Conservation (phyloP, 2,797 vertebrate genomes). For the Champsocephalus gunnari region DNA sequence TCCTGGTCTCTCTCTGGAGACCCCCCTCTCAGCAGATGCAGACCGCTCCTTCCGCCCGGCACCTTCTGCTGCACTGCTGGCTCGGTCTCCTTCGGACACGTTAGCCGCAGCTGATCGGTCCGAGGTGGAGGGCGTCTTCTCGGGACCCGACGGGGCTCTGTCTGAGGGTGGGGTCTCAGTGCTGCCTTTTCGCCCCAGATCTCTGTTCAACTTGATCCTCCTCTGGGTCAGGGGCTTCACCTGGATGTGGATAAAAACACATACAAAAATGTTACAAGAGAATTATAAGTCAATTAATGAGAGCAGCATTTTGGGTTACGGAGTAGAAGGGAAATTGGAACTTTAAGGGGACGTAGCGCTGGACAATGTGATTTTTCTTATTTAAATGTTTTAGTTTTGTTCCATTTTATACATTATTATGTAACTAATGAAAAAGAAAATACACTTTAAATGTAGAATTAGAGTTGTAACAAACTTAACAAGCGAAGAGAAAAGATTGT, state of each 20-base stretch:
- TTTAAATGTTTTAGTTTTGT: background rate
- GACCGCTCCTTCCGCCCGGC: constrained; percentile 64
- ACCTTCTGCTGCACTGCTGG: constrained; percentile 75
- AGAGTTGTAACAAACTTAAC: too few relatives aligned
- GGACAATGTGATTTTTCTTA: too few relatives aligned
- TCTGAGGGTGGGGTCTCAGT: constrained; percentile 75
- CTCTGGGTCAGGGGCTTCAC: constrained; percentile 85
- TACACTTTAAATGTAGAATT: background rate
- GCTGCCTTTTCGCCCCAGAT: constrained; percentile 93
- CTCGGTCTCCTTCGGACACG: constrained; percentile 55
- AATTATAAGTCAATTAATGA: background rate
- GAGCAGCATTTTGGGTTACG: background rate
- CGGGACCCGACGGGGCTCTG: constrained; percentile 37
- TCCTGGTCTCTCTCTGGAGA: constrained; percentile 62
- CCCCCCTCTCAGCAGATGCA: constrained; percentile 57
- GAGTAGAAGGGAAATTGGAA: background rate
- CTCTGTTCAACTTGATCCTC: constrained; percentile 96
- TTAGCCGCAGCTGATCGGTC: constrained; percentile 51
- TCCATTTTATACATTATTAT: background rate
- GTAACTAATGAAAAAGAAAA: background rate
- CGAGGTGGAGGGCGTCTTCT: constrained; percentile 55
- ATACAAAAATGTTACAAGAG: background rate
- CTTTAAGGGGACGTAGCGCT: background rate
- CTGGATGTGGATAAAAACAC: constrained; percentile 34
- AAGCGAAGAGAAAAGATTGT: too few relatives aligned